These are phyloP conservation scores for Pterostichus niger DNA, from an alignment of 2,888 invertebrate species.

Conservation along the genomic window DNA sequence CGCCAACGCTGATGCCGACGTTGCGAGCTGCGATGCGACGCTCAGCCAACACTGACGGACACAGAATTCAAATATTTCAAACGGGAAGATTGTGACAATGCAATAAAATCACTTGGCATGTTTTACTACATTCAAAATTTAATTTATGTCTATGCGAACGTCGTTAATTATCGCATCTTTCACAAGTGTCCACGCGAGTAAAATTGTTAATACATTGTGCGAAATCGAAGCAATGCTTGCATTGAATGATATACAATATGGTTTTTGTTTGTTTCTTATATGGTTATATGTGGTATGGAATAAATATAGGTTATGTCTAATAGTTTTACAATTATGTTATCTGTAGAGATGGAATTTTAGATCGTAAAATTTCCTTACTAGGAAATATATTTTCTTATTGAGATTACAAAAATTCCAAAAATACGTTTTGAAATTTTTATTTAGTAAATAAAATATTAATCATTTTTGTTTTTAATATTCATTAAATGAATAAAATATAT, in stretches of 20 bases:
- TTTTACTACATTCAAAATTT: conserved; percentile 39
- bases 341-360: no score
- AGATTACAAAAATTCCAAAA: no score
- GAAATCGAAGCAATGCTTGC: not conserved
- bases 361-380: no score
- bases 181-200: conserved; percentile 34
- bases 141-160: conserved; percentile 24
- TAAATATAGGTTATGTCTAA: no score
- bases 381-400: no score
- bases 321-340: no score
- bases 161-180: conserved; percentile 53
- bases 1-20: conserved; percentile 5
- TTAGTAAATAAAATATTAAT: no score
- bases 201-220: conserved; percentile 35
- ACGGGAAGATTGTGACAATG: conserved; percentile 20
- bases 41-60: not conserved
- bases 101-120: conserved; percentile 4
- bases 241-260: not conserved
- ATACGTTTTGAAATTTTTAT: no score
- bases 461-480: no score
- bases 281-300: no score
- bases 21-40: no score
- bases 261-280: not conserved
- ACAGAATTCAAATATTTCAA: conserved; percentile 7
- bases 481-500: no score